Evolutionary conservation across 2,888 invertebrate species (phyloP).

Genomic region (Napeogenes inachia): DNA sequence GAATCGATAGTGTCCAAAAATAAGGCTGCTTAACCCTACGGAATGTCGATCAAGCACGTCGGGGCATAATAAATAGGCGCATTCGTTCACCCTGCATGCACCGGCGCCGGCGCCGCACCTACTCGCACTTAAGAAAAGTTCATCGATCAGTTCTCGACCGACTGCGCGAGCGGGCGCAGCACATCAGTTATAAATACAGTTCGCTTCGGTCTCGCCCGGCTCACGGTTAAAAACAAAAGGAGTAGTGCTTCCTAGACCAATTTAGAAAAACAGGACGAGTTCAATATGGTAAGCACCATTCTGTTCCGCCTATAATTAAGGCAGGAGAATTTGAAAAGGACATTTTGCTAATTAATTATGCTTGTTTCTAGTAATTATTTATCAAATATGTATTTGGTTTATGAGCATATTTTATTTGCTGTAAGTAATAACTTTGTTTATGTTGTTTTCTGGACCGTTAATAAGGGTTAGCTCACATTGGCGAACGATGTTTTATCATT

Average conservation of each 20-base stretch:
- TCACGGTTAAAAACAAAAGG: slow-evolving; percentile 45
- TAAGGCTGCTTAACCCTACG: slow-evolving; percentile 52
- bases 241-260: slow-evolving; percentile 59
- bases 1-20: slow-evolving; percentile 51
- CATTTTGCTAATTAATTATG: no score
- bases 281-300: slow-evolving; percentile 51
- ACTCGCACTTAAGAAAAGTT: slow-evolving; percentile 41
- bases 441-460: neutral
- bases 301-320: neutral
- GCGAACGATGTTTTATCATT: no score
- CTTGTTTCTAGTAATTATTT: neutral
- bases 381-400: neutral
- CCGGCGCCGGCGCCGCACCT: slow-evolving; percentile 46
- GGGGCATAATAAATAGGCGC: slow-evolving; percentile 49
- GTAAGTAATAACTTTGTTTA: neutral
- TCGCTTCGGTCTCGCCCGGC: slow-evolving; percentile 31
- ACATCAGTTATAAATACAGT: slow-evolving; percentile 39
- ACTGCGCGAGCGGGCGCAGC: slow-evolving; percentile 54
- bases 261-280: slow-evolving; percentile 62
- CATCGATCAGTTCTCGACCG: slow-evolving; percentile 58
- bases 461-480: neutral
- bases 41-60: slow-evolving; percentile 54
- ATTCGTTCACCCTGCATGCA: slow-evolving; percentile 42
- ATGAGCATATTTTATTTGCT: neutral
- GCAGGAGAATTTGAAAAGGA: neutral